These are phyloP conservation scores for Galemys pyrenaicus DNA, from an alignment of 2,113 vertebrate species.

Conservation along the genomic window DNA sequence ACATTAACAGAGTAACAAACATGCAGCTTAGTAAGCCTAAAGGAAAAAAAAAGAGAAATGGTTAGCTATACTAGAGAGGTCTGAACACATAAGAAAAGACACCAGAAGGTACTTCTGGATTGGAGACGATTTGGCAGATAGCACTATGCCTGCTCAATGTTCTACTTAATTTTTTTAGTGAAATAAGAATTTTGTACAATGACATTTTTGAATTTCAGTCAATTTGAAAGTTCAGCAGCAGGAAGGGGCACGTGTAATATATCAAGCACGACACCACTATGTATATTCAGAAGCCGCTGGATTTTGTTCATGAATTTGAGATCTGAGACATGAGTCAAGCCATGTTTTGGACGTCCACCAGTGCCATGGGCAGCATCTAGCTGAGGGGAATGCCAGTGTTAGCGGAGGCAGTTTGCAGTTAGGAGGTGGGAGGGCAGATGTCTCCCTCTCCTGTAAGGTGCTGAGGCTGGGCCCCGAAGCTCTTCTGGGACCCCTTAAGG, in stretches of 20 bases:
- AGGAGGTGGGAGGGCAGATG: not conserved
- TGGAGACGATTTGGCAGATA: not conserved
- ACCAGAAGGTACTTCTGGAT: slow-evolving; percentile 39
- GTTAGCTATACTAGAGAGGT: not conserved
- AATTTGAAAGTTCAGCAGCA: slow-evolving; percentile 22
- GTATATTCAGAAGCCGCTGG: not conserved
- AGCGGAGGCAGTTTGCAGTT: not conserved
- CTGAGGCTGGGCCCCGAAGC: not conserved
- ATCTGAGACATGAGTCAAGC: not conserved
- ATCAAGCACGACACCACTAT: not conserved
- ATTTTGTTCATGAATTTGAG: not conserved
- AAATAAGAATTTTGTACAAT: slow-evolving; percentile 53
- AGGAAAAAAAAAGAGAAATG: not conserved
- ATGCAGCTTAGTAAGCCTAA: not conserved
- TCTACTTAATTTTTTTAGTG: slow-evolving; percentile 23
- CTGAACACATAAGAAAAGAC: not conserved
- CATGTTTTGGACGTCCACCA: not conserved
- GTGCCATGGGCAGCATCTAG: not conserved
- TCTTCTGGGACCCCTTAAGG: not conserved
- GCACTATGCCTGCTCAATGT: not conserved
- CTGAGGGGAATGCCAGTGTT: not conserved
- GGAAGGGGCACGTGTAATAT: not conserved
- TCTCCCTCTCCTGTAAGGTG: not conserved
- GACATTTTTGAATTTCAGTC: slow-evolving; percentile 43
- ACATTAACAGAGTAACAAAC: not conserved